Percentiles rank a stretch among this genome's conserved stretches.
Evolutionary conservation across 1,140 invertebrate genomes (phyloP).

Genomic region (Heliconius nattereri): DNA sequence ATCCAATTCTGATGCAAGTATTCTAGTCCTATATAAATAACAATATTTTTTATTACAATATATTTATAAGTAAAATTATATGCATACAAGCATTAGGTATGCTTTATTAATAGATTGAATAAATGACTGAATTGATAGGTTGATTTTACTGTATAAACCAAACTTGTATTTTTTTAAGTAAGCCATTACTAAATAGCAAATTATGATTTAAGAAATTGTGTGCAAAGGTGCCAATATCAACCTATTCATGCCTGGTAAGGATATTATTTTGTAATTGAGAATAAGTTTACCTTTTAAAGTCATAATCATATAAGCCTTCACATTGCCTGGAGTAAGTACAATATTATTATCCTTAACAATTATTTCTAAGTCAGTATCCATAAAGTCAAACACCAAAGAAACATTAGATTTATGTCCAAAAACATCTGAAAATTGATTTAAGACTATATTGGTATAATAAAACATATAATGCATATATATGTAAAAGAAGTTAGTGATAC

Average conservation of each 20-base stretch:
- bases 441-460: background rate
- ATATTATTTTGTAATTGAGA: background rate
- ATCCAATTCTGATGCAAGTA: conserved; percentile 99
- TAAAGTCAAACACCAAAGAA: conserved; percentile 99
- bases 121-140: too few species aligned
- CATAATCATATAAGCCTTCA: conserved; percentile 98
- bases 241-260: background rate
- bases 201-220: too few species aligned
- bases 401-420: conserved; percentile 99
- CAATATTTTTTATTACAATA: background rate
- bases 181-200: too few species aligned
- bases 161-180: too few species aligned
- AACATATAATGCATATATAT: background rate
- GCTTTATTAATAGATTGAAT: too few species aligned
- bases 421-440: conserved; percentile 86
- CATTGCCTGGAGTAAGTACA: conserved; percentile 94
- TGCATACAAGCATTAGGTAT: too few species aligned
- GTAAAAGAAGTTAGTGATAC: too few species aligned
- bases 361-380: conserved; percentile 99
- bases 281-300: conserved; percentile 90
- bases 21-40: conserved; percentile 84
- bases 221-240: too few species aligned
- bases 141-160: too few species aligned
- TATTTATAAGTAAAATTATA: background rate
- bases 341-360: conserved; percentile 93